These are phyloP conservation scores for Ateles fusciceps DNA, from an alignment of 2,797 vertebrate genomes.

Conservation along the genomic window DNA sequence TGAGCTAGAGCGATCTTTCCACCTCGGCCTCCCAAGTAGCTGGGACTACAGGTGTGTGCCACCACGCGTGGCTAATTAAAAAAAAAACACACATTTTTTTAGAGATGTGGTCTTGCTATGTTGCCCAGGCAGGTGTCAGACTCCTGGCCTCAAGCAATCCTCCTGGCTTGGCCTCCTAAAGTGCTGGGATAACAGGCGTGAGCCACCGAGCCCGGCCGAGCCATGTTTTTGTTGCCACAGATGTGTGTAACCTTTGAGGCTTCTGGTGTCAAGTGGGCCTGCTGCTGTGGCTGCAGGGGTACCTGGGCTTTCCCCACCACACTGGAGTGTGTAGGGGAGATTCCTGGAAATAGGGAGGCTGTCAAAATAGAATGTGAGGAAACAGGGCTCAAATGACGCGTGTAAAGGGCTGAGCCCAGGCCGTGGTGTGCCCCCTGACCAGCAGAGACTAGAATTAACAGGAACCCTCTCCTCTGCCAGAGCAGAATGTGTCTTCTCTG, in stretches of 20 bases:
- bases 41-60: too few relatives aligned
- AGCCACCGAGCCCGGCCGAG: too few relatives aligned
- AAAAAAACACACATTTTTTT: too few relatives aligned
- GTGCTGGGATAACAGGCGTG: too few relatives aligned
- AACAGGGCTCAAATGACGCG: fast-evolving
- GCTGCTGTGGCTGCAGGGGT: neutral
- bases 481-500: neutral
- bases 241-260: neutral
- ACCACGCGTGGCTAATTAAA: too few relatives aligned
- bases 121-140: too few relatives aligned
- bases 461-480: too few relatives aligned
- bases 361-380: neutral
- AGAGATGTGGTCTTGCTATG: too few relatives aligned
- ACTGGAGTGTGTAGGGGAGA: fast-evolving
- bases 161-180: too few relatives aligned
- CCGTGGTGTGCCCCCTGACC: neutral
- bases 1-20: neutral
- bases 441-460: fast-evolving
- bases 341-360: neutral
- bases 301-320: neutral
- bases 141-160: too few relatives aligned
- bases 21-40: too few relatives aligned
- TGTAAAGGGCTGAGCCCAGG: neutral
- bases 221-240: neutral
- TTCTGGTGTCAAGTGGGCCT: neutral